Conservation (phyloP, 2,888 invertebrate genomes). For the Stenodera caucasica region DNA sequence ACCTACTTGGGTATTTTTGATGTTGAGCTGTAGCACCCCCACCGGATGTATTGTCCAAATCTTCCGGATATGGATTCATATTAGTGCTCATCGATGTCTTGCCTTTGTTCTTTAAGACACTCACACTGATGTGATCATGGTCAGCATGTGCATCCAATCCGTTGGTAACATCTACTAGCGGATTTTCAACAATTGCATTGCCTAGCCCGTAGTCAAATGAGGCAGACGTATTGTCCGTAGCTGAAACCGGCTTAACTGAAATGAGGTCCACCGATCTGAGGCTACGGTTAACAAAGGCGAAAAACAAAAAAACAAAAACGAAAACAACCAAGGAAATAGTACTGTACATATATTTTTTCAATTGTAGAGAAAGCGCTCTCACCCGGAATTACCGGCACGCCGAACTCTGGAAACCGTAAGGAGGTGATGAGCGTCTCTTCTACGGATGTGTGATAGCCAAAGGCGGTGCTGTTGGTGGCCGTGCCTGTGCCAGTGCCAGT, state of each 20-base stretch:
- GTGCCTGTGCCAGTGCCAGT: conserved; percentile 51
- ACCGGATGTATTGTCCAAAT: conserved; percentile 39
- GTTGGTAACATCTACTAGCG: conserved; percentile 61
- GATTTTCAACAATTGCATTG: conserved; percentile 63
- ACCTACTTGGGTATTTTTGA: conserved; percentile 55
- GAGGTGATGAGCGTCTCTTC: conserved; percentile 57
- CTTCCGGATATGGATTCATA: conserved; percentile 51
- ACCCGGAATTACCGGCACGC: conserved; percentile 46
- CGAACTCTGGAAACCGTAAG: conserved; percentile 51
- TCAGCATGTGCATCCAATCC: conserved; percentile 58
- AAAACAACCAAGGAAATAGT: conserved; percentile 29
- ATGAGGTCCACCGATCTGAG: conserved; percentile 50
- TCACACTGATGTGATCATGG: conserved; percentile 55
- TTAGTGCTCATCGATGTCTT: conserved; percentile 39
- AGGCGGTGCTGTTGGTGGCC: conserved; percentile 47
- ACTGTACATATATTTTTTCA: conserved; percentile 31
- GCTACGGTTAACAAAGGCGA: conserved; percentile 27
- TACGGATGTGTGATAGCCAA: conserved; percentile 47
- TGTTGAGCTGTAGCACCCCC: conserved; percentile 43
- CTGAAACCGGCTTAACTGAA: conserved; percentile 65
- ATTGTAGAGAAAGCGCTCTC: conserved; percentile 49
- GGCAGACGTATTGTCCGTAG: conserved; percentile 61
- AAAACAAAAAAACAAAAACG: too few species aligned
- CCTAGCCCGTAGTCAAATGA: conserved; percentile 59
- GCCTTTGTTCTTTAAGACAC: conserved; percentile 54